Percentiles rank a stretch among this genome's conserved stretches.
Evolutionary conservation across 1,140 invertebrate genomes (phyloP).

Genomic region (Microplitis mediator): DNA sequence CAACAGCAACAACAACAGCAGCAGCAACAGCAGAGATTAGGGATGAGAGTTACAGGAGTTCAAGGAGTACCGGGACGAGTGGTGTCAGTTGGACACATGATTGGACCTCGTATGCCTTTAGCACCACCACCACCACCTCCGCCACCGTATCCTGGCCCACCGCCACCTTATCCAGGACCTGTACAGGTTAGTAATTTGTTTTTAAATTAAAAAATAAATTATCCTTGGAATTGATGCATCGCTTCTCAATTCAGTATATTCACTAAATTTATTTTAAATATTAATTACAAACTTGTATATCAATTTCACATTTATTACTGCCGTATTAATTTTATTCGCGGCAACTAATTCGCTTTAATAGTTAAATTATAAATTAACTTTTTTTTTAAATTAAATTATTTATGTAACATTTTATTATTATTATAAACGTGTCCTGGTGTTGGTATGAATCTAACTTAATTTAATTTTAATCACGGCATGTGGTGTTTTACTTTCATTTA

Average conservation of each 20-base stretch:
- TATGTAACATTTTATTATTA: background rate
- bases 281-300: constrained; percentile 32
- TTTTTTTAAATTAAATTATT: background rate
- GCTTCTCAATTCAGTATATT: constrained; percentile 47
- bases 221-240: constrained; percentile 40
- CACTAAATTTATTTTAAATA: constrained; percentile 37
- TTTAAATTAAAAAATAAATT: background rate
- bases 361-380: no score
- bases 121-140: constrained; percentile 70
- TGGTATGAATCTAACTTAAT: constrained; percentile 15
- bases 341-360: no score
- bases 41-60: constrained; percentile 51
- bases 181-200: constrained; percentile 51
- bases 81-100: constrained; percentile 57
- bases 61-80: constrained; percentile 54
- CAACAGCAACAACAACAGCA: constrained; percentile 28
- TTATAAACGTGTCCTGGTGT: constrained; percentile 7
- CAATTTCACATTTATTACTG: no score
- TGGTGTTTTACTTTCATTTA: constrained; percentile 9
- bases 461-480: constrained; percentile 16
- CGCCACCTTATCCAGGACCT: constrained; percentile 56
- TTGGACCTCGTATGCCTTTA: constrained; percentile 57
- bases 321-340: no score
- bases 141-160: constrained; percentile 70
- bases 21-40: constrained; percentile 52